Evolutionary conservation across 2,888 invertebrate genomes (phyloP), one percentile per base, ranked within the genome.

Genomic region (Aphidoletes aphidimyza): DNA sequence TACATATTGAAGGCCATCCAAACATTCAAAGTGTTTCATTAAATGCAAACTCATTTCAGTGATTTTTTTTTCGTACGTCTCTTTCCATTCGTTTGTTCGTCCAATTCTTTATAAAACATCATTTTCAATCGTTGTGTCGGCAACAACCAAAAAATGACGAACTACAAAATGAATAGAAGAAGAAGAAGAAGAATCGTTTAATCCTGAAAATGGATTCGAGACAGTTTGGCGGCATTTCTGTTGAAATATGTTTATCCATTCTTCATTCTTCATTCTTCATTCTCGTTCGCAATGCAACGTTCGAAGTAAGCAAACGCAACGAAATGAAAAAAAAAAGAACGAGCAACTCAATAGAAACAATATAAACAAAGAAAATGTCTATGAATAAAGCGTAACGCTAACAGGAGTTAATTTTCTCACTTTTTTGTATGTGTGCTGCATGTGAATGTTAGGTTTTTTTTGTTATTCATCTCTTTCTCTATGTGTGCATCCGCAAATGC

Each of bases 191-290:
- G 81, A 81, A 81, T 37, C 37, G 81, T 37, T 37, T 81, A 81
- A 81, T 81, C 81, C 81, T 37, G 81, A 81, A 81, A 81, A 81
- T 81, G 81, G 81, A 81, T 81, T 81, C 81, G 81, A 81, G 81
- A 81, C 81, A 81, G 81, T 81, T 81, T 37, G 81, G 81, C 81
- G 81, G 81, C 81, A 81, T 81, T 37, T 81, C 81, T 30, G 69
- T 69, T 69, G 30, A 69, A 69, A 69, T n/a, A n/a, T 69, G 69
- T 30, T 34, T 69, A 69, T 69, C 69, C 69, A 69, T 69, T 69
- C 69, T n/a, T n/a, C n/a, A n/a, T n/a, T n/a, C n/a, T n/a, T n/a
- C 69, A 69, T n/a, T n/a, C 69, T 69, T 69, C 69, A 69, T 69
- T 69, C 69, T 26, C 69, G 17, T 17, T 2, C 2, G 47, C 47